Evolutionary conservation across 2,888 invertebrate species (phyloP), one percentile per base, ranked within the genome.

Genomic region (Steinernema carpocapsae): DNA sequence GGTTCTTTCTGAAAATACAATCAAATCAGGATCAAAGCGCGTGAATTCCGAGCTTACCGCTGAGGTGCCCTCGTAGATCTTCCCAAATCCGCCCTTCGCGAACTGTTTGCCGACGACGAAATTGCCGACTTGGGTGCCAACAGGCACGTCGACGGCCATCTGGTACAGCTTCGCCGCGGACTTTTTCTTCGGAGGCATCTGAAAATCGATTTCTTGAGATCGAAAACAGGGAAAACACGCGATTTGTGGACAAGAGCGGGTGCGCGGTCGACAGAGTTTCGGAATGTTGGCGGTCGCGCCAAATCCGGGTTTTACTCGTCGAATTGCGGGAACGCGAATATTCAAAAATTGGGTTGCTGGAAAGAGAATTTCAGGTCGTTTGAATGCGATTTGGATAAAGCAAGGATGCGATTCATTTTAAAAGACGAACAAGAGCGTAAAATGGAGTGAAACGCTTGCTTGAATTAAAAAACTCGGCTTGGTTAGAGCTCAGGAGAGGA

Each of bases 71-170:
- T 78, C 79, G 74, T 88, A 85, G 70, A 87, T 85, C 19, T 84
- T 80, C 4, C 87, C 87, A 75, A 87, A 87, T 6, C 87, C 87
- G 19, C 87, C 87, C 7, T 83, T 79, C 6, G 87, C 87, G 72
- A 87, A 86, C 76, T 83, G 82, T 72, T 84, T 83, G 14, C 83
- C 84, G n/a, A 87, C 74, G 3, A 77, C 72, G 76, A 78, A 64
- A 6, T 64, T 32, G 32, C 64, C 64, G 17, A 64, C 64, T 6
- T 6, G 7, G 7, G 64, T 64, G 3, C 64, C 64, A 7, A 14
- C 32, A 3, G 64, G 64, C 32, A 64, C 64, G 32, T 64, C 64
- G 64, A 64, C 19, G 64, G 64, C 64, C 64, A 64, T 64, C 17
- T 64, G 32, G 19, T 64, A 64, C 4, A 19, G 29, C 64, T 64